Evolutionary conservation across 2,113 vertebrate species (phyloP).

Genomic region (Amblyopsis rosae): DNA sequence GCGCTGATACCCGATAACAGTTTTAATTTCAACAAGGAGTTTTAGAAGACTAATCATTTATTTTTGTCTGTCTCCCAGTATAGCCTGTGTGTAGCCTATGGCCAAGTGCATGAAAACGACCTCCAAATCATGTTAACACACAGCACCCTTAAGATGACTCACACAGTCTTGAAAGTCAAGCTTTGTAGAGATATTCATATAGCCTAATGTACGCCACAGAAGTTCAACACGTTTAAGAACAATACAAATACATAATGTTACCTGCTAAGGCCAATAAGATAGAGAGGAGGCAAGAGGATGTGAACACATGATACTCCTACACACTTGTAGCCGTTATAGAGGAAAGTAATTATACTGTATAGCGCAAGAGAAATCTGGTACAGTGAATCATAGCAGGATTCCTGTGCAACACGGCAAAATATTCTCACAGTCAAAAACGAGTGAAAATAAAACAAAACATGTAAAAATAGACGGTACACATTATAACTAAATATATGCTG

Average conservation of each 20-base stretch:
- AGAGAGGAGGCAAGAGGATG: neutral
- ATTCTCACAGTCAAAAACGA: no score
- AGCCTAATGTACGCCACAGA: neutral
- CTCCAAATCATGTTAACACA: constrained; percentile 1
- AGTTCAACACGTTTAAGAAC: no score
- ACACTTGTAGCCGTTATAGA: neutral
- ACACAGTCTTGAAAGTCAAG: neutral
- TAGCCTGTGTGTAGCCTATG: constrained; percentile 23
- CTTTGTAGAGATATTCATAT: neutral
- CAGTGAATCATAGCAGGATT: no score
- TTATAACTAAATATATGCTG: no score
- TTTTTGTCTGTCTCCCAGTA: constrained; percentile 54
- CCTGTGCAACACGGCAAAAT: no score
- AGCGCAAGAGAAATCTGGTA: neutral
- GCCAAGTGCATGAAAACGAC: constrained; percentile 7
- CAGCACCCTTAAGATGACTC: neutral
- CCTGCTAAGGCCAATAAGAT: neutral
- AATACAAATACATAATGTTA: no score
- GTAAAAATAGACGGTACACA: no score
- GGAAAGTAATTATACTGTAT: neutral
- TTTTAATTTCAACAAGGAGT: constrained; percentile 79
- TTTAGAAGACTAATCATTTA: constrained; percentile 73
- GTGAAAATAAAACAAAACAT: no score
- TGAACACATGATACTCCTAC: neutral
- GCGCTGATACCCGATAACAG: constrained; percentile 80